Conservation (phyloP, 2,888 invertebrate species). For the Lasioglossum marginatum region DNA sequence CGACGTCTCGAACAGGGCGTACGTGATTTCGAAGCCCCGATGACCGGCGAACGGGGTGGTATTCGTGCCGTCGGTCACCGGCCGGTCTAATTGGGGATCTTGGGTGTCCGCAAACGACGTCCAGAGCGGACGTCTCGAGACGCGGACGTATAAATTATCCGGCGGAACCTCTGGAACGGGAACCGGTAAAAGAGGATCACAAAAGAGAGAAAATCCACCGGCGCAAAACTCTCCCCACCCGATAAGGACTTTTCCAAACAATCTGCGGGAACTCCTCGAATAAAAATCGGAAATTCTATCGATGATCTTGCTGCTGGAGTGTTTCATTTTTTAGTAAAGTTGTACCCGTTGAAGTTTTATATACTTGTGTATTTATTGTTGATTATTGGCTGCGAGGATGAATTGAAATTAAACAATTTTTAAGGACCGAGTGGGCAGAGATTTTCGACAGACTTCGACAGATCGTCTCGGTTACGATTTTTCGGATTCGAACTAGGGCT, state of each 20-base stretch:
- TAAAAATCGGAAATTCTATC: neutral
- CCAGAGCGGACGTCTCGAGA: neutral
- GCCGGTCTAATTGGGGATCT: slow-evolving; percentile 38
- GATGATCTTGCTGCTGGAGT: neutral
- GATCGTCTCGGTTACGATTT: too few relatives aligned
- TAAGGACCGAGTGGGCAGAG: too few relatives aligned
- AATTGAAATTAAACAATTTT: neutral
- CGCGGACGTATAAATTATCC: neutral
- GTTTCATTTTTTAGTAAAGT: neutral
- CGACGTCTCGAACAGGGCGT: slow-evolving; percentile 23
- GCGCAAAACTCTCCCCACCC: neutral
- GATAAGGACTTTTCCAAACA: slow-evolving; percentile 6
- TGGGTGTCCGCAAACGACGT: slow-evolving; percentile 31
- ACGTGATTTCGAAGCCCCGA: slow-evolving; percentile 57
- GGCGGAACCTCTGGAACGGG: neutral
- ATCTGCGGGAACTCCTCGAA: neutral
- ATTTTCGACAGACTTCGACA: too few relatives aligned
- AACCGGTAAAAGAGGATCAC: neutral
- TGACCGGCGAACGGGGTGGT: slow-evolving; percentile 41
- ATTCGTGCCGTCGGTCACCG: slow-evolving; percentile 38
- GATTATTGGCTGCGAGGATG: neutral
- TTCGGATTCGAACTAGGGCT: too few relatives aligned
- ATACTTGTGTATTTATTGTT: neutral
- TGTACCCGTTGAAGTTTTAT: neutral
- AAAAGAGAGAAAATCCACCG: neutral